A percentile compares a stretch with the other conserved stretches of the same genome.
Conservation (phyloP, 2,888 invertebrate genomes). For the Lepas anatifera region DNA sequence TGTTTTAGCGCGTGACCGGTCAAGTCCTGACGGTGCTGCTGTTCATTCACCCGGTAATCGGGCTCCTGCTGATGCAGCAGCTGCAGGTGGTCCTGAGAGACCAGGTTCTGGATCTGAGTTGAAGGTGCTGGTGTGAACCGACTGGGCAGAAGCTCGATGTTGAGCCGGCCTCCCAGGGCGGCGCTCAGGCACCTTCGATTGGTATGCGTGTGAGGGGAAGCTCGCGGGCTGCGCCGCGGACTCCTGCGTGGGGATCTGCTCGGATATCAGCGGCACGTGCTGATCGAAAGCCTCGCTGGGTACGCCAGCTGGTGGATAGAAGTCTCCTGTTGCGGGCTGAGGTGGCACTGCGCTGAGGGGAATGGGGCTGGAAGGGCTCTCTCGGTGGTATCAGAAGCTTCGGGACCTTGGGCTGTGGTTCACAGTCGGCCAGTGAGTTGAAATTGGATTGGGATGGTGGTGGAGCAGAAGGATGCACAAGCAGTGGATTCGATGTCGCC, state of each 20-base stretch:
- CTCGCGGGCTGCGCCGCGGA: neutral
- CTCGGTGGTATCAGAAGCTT: neutral
- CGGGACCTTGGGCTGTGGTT: neutral
- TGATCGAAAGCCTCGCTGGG: neutral
- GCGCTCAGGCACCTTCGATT: neutral
- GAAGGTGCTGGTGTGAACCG: neutral
- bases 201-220: neutral
- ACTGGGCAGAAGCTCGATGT: slow-evolving; percentile 4
- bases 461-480: no score
- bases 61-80: no score
- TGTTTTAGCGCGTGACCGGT: no score
- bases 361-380: neutral
- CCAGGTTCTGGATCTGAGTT: neutral
- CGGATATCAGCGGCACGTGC: neutral
- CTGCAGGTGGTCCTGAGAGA: no score
- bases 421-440: neutral
- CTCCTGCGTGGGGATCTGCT: neutral
- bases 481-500: no score
- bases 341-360: neutral
- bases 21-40: no score
- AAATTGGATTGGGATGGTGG: no score
- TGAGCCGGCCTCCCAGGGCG: neutral
- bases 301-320: neutral
- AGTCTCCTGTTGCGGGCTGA: neutral
- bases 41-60: no score